Percentiles rank a stretch among this genome's conserved stretches.
These are phyloP conservation scores for Drosophila kikkawai DNA, from an alignment of 1,140 invertebrate species.

Conservation along the genomic window DNA sequence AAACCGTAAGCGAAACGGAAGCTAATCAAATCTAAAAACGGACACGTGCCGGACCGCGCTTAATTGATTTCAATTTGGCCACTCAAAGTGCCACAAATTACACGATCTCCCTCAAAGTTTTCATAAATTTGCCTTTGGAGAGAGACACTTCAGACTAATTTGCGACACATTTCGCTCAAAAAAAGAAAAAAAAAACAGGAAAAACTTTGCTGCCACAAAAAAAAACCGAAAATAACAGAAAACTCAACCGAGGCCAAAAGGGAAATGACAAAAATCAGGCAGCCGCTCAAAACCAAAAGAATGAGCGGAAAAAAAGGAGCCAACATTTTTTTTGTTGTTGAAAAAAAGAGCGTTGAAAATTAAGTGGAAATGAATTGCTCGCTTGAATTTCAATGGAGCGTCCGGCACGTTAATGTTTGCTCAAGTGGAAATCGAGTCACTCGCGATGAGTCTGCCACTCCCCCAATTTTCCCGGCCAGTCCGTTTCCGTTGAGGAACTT, in stretches of 20 bases:
- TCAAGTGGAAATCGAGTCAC: constrained; percentile 82
- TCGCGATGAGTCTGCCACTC: constrained; percentile 50
- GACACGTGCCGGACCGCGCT: constrained; percentile 59
- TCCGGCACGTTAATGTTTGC: constrained; percentile 83
- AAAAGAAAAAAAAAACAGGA: constrained; percentile 19
- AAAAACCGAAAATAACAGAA: constrained; percentile 5
- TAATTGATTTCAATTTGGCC: constrained; percentile 79
- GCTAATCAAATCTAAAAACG: constrained; percentile 69
- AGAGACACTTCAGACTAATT: constrained; percentile 79
- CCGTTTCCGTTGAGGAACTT: constrained; percentile 53
- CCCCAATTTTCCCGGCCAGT: constrained; percentile 29
- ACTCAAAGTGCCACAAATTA: constrained; percentile 73
- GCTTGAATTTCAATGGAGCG: constrained; percentile 81
- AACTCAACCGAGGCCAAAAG: constrained; percentile 22
- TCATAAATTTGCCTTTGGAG: constrained; percentile 73
- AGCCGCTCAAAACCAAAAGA: constrained; percentile 48
- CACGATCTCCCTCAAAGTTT: constrained; percentile 49
- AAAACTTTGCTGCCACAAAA: constrained; percentile 50
- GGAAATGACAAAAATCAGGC: constrained; percentile 50
- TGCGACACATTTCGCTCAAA: constrained; percentile 68
- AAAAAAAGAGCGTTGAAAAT: constrained; percentile 74
- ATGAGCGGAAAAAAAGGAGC: constrained; percentile 32
- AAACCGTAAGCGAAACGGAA: constrained; percentile 37
- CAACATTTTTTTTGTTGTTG: constrained; percentile 16
- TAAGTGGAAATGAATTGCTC: constrained; percentile 84